Evolutionary conservation across 2,113 vertebrate species (phyloP).

Genomic region (human (Homo sapiens)): DNA sequence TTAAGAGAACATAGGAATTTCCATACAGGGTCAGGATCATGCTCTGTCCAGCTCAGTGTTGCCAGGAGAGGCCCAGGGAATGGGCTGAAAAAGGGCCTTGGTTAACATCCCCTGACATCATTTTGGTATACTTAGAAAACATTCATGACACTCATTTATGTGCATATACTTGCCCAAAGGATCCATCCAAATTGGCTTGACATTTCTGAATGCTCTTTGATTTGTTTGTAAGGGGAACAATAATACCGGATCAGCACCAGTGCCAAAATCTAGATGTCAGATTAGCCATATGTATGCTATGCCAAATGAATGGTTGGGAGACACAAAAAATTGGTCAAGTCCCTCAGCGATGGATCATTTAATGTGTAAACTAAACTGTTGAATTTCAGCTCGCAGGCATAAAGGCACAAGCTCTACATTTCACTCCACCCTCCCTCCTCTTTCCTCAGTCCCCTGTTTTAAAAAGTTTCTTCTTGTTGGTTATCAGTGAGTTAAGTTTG

Average conservation of each 20-base stretch:
- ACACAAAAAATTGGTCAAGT: slow-evolving; percentile 51
- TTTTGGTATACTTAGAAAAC: slow-evolving; percentile 64
- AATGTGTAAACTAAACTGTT: slow-evolving; percentile 33
- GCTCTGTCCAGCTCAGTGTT: not conserved
- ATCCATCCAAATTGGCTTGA: slow-evolving; percentile 68
- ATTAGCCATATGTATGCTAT: slow-evolving; percentile 67
- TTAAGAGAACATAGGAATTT: slow-evolving; percentile 39
- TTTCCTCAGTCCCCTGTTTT: not conserved
- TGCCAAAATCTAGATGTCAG: slow-evolving; percentile 73
- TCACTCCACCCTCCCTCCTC: not conserved
- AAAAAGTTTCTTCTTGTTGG: not conserved
- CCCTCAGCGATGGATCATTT: slow-evolving; percentile 54
- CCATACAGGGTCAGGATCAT: not conserved
- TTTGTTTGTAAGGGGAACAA: slow-evolving; percentile 68
- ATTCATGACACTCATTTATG: slow-evolving; percentile 56
- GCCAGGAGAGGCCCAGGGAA: slow-evolving; percentile 45
- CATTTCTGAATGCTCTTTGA: slow-evolving; percentile 73
- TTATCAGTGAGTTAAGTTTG: slow-evolving; percentile 26
- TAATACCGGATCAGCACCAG: slow-evolving; percentile 59
- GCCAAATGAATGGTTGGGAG: slow-evolving; percentile 52
- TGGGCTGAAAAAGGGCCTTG: slow-evolving; percentile 37
- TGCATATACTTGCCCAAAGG: slow-evolving; percentile 65
- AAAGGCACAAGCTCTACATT: slow-evolving; percentile 8
- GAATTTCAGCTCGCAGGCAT: slow-evolving; percentile 50
- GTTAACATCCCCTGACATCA: slow-evolving; percentile 53